A percentile compares a stretch with the other conserved stretches of the same genome.
These are phyloP conservation scores for Pandemis corylana DNA, from an alignment of 2,888 invertebrate genomes.

Conservation along the genomic window DNA sequence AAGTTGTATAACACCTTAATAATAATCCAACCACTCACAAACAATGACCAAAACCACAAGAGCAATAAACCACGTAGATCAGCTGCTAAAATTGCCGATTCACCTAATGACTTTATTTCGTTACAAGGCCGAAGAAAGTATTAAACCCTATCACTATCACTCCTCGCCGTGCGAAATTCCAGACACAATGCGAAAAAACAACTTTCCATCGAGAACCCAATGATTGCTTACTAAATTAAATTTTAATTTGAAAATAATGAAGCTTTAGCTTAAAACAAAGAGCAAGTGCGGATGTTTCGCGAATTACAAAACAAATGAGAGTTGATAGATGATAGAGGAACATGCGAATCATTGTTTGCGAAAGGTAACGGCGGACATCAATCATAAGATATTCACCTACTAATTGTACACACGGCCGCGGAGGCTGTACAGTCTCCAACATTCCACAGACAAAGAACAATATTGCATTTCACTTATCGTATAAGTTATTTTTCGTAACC, in stretches of 20 bases:
- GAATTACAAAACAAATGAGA: slow-evolving; percentile 36
- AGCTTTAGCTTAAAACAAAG: slow-evolving; percentile 32
- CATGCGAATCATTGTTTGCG: slow-evolving; percentile 38
- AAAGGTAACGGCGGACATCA: slow-evolving; percentile 45
- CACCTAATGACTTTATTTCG: slow-evolving; percentile 60
- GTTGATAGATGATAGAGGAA: slow-evolving; percentile 36
- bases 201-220: slow-evolving; percentile 56
- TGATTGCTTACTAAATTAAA: slow-evolving; percentile 49
- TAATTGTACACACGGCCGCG: slow-evolving; percentile 22
- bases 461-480: too few relatives aligned
- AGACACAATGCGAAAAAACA: slow-evolving; percentile 57
- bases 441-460: background rate
- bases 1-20: background rate
- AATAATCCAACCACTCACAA: background rate
- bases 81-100: slow-evolving; percentile 27
- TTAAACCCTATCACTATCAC: slow-evolving; percentile 51
- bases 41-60: slow-evolving; percentile 2
- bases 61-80: slow-evolving; percentile 19
- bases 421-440: background rate
- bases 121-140: slow-evolving; percentile 60
- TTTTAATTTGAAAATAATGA: slow-evolving; percentile 46
- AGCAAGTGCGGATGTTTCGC: slow-evolving; percentile 38
- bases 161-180: slow-evolving; percentile 62
- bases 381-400: slow-evolving; percentile 46
- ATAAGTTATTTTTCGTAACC: too few relatives aligned